Evolutionary conservation across 2,797 vertebrate genomes (phyloP).

Genomic region (Crenuchus spilurus): DNA sequence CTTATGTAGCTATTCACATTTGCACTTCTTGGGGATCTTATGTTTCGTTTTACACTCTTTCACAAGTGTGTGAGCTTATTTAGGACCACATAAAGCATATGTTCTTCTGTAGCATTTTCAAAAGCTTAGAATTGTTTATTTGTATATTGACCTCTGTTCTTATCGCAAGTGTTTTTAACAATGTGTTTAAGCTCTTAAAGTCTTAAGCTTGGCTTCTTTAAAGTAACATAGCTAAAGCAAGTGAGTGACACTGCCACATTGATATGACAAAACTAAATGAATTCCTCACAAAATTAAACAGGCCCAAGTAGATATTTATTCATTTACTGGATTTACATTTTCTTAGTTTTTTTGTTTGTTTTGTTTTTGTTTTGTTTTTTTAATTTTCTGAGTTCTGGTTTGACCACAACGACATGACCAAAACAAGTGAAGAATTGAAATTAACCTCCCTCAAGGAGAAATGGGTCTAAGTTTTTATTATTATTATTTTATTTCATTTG

Average conservation of each 20-base stretch:
- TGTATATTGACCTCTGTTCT: background rate
- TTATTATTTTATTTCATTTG: too few species aligned
- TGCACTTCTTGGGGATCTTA: slow-evolving; percentile 45
- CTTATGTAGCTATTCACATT: slow-evolving; percentile 43
- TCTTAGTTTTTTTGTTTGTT: too few species aligned
- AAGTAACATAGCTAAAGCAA: background rate
- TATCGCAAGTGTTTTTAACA: background rate
- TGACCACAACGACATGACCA: too few species aligned
- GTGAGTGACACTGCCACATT: too few species aligned
- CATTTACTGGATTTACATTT: too few species aligned
- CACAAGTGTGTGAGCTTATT: background rate
- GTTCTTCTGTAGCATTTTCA: slow-evolving; percentile 17
- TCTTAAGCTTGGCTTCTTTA: background rate
- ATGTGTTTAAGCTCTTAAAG: background rate
- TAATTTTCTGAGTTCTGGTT: too few species aligned
- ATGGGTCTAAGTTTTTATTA: slow-evolving; percentile 29
- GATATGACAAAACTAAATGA: too few species aligned
- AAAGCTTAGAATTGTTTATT: background rate
- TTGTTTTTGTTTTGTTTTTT: too few species aligned
- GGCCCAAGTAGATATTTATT: too few species aligned
- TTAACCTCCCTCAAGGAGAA: slow-evolving; percentile 49
- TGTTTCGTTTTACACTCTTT: slow-evolving; percentile 5
- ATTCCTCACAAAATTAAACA: too few species aligned
- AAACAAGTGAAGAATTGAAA: slow-evolving; percentile 47
- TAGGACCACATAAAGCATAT: background rate